A percentile compares a stretch with the other conserved stretches of the same genome.
These are phyloP conservation scores for Bombylius discolor DNA, from an alignment of 2,888 invertebrate genomes.

Conservation along the genomic window DNA sequence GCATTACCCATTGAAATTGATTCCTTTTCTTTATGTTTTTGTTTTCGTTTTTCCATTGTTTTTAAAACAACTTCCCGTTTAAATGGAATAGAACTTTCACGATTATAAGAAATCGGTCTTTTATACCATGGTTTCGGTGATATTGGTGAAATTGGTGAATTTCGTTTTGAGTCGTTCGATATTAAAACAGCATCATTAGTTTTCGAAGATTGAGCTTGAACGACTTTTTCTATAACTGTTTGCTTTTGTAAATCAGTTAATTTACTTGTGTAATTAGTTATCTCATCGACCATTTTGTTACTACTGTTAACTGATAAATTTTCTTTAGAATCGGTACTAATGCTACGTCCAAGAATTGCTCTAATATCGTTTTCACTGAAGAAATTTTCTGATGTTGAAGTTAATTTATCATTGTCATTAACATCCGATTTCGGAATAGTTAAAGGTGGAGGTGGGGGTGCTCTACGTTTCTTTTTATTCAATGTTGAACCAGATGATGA, in stretches of 20 bases:
- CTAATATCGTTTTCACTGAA: conserved; percentile 15
- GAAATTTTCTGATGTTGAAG: conserved; percentile 5
- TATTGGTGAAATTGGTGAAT: conserved; percentile 30
- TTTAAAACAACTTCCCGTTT: conserved; percentile 18
- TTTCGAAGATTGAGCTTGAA: conserved; percentile 14
- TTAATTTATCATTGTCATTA: conserved; percentile 2
- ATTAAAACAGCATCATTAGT: too few species aligned
- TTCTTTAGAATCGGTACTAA: background rate
- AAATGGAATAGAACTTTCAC: conserved; percentile 20
- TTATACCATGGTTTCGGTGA: conserved; percentile 56
- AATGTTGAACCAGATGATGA: conserved; percentile 12
- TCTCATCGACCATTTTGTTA: background rate
- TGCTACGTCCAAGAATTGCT: conserved; percentile 11
- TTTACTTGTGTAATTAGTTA: background rate
- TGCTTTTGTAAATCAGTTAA: conserved; percentile 8
- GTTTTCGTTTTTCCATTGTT: conserved; percentile 25
- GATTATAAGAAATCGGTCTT: conserved; percentile 31
- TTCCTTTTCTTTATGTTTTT: conserved; percentile 30
- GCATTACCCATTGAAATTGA: conserved; percentile 25
- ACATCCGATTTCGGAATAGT: conserved; percentile 21
- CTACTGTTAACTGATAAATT: background rate
- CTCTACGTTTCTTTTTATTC: conserved; percentile 35
- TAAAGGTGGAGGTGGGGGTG: conserved; percentile 19
- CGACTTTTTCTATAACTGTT: conserved; percentile 18
- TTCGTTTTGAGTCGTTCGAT: background rate